phyloP scores from a whole-genome alignment of 2,888 invertebrate genomes.

The Nematopogon swammerdamellus region DNA sequence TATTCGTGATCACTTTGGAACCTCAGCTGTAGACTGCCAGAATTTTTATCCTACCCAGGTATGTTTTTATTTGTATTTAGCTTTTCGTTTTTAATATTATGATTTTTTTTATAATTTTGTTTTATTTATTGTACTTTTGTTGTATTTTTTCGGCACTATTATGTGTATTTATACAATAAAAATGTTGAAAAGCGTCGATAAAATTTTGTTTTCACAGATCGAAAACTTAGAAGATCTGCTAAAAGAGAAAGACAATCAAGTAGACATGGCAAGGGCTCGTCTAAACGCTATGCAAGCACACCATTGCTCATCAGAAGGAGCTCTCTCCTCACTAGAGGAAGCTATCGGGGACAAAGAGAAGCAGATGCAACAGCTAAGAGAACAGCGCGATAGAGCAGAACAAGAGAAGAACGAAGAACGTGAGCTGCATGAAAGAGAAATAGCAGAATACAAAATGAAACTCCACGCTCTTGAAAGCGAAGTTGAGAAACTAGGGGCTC shows the following conservation, averaged over 20 bases:
- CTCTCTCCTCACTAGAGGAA: conserved; percentile 89
- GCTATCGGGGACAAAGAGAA: conserved; percentile 96
- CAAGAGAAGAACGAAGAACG: conserved; percentile 95
- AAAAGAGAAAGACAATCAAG: conserved; percentile 97
- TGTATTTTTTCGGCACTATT: conserved; percentile 4
- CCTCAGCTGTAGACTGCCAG: conserved; percentile 1
- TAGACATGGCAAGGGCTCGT: conserved; percentile 90
- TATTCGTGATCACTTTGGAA: conserved; percentile 10
- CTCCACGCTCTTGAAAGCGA: conserved; percentile 88
- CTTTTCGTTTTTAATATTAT: conserved; percentile 8
- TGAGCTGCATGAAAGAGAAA: conserved; percentile 87
- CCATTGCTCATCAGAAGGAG: conserved; percentile 90
- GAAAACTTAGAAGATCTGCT: conserved; percentile 96
- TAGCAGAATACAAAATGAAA: conserved; percentile 94
- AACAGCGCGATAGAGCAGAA: conserved; percentile 93
- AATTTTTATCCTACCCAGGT: conserved; percentile 10
- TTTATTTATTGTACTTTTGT: conserved; percentile 4
- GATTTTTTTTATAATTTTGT: conserved; percentile 12
- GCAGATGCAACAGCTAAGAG: conserved; percentile 90
- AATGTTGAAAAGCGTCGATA: conserved; percentile 2
- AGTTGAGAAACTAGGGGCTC: conserved; percentile 82
- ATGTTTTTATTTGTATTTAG: conserved; percentile 13
- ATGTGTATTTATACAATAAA: conserved; percentile 1
- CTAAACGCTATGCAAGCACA: conserved; percentile 92
- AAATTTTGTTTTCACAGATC: conserved; percentile 62